phyloP scores from a whole-genome alignment of 2,113 vertebrate genomes.

The Anguilla rostrata region DNA sequence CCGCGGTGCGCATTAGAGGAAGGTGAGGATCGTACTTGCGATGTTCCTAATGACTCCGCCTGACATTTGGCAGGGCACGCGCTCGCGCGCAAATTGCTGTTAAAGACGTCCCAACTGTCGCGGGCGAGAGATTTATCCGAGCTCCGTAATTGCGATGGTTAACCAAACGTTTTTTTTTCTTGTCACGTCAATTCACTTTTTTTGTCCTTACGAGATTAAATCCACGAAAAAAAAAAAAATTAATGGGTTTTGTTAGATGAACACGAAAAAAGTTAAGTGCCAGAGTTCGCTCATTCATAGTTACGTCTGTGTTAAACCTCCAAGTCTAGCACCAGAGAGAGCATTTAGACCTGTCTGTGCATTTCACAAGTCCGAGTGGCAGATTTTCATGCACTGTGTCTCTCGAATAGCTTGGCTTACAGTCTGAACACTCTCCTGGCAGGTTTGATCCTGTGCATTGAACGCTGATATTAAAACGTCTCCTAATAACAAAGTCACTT shows the following conservation, averaged over 20 bases:
- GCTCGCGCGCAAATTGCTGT: not conserved
- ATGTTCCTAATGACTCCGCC: conserved; percentile 25
- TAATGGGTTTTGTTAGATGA: not conserved
- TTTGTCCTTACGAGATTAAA: not conserved
- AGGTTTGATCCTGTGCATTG: not conserved
- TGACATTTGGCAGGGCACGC: conserved; percentile 22
- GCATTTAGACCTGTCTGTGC: not conserved
- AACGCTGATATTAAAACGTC: not conserved
- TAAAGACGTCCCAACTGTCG: conserved; percentile 13
- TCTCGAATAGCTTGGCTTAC: not conserved
- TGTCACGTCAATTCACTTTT: not conserved
- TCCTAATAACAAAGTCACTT: not conserved
- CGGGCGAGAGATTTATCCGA: not conserved
- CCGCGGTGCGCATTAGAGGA: conserved; percentile 27
- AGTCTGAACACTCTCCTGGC: not conserved
- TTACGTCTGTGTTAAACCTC: not conserved
- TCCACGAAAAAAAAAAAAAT: not conserved
- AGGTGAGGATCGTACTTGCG: conserved; percentile 22
- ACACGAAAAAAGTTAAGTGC: not conserved
- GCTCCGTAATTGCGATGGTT: not conserved
- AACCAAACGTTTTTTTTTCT: not conserved
- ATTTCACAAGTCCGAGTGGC: not conserved
- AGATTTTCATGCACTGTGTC: not conserved
- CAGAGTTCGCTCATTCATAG: not conserved
- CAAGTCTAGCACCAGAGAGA: not conserved